Evolutionary conservation across 2,113 vertebrate species (phyloP), one percentile per base, ranked within the genome.

Genomic region (Solea solea): DNA sequence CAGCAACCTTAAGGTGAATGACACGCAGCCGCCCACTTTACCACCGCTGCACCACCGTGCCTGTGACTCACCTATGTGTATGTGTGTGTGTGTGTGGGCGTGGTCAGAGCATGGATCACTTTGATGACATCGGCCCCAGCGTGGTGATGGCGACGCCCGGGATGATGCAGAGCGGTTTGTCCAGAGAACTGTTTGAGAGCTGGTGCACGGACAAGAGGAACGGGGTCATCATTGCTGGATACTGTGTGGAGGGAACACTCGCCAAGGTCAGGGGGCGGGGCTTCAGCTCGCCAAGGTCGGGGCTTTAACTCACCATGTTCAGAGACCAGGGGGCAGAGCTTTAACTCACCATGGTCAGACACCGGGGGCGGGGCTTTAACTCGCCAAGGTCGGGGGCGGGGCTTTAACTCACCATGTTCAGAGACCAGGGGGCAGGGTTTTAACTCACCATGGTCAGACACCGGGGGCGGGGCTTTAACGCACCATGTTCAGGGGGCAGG

Each of bases 161-260:
- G 25, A 98, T 98, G 96, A 98, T 98, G 96, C 97, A 98, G 83
- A 98, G 97, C 15, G 97, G 97, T 3, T 86, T 98, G 9, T 98
- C 96, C 82, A 89, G 97, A 52, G 97, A 98, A 88, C 71, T 98
- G 63, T 98, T 98, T 70, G 97, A 98, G 85, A 98, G 96, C 91
- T 98, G 97, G 97, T 98, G 97, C 85, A 98, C 97, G 0, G 97
- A 98, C 77, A 98, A 98, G 88, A 95, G 97, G 72, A 98, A 98
- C 1, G 97, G 97, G 0, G 97, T 98, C 41, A 98, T 98, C 77
- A 98, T 98, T 42, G 97, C 97, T 0, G 97, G 97, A 0, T 98
- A 98, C 91, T 98, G 96, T 0, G 97, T 98, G 13, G 97, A 98
- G 86, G 97, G 97, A 52, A 98, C 97, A 0, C 95, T 98, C 3